Evolutionary conservation across 2,888 invertebrate species (phyloP).

Genomic region (Sphinx pinastri): DNA sequence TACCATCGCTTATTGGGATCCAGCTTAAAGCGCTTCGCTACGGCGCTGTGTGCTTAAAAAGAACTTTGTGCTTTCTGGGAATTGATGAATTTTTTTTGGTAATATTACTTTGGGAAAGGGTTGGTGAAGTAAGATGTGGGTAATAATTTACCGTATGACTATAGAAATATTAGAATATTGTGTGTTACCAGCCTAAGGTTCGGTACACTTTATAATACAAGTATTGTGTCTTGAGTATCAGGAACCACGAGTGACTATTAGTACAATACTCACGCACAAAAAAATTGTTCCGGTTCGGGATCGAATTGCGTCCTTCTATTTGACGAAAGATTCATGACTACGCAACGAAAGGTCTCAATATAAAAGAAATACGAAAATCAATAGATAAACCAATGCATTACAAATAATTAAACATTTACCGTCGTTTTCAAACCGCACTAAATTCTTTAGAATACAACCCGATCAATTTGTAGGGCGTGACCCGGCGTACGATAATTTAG

Average conservation of each 20-base stretch:
- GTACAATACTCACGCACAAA: too few species aligned
- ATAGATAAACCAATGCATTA: background rate
- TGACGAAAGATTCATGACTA: background rate
- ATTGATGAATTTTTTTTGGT: background rate
- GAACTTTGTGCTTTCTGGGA: background rate
- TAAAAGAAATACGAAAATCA: background rate
- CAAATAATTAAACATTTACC: too few species aligned
- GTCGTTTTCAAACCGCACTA: background rate
- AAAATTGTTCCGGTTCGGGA: too few species aligned
- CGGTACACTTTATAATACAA: too few species aligned
- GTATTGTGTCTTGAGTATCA: too few species aligned
- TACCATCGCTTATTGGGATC: background rate
- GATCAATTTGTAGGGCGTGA: constrained; percentile 5
- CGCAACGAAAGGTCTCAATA: background rate
- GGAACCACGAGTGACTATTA: too few species aligned
- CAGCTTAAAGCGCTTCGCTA: constrained; percentile 4
- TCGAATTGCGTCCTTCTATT: background rate
- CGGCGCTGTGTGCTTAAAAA: background rate
- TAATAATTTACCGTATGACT: too few species aligned
- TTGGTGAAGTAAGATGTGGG: too few species aligned
- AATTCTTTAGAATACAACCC: background rate
- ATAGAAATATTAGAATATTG: too few species aligned
- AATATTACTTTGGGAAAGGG: too few species aligned
- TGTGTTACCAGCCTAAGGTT: too few species aligned
- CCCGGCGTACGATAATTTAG: constrained; percentile 10